Base-by-base conservation (phyloP, 2,888 invertebrate species). In the Chrysomela aeneicollis region DNA sequence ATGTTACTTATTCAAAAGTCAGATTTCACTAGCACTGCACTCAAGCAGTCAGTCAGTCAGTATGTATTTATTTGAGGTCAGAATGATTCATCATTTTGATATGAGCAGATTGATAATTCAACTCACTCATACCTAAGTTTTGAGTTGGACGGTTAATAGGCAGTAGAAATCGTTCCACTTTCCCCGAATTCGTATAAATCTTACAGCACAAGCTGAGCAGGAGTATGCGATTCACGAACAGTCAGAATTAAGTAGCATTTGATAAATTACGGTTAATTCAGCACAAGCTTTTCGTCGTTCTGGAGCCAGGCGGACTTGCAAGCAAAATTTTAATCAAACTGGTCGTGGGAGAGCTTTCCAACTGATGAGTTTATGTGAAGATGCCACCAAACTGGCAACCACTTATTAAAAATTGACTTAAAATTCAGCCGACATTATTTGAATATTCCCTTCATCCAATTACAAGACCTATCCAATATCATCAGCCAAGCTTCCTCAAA, bases 311-410 rank as follows among this genome's bases (percentile, higher is more conserved):
- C 42, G 15, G 35, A 42, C 30, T 19, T 18, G 32, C 46, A 15
- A 55, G 55, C 46, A 51, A 59, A 37, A 55, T 63, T 70, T 70
- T 70, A 70, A 70, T 70, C 69, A 70, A 70, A 70, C 62, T 58
- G 61, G 67, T 68, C 66, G 63, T 63, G 63, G 63, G 66, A 64
- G 61, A 63, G 65, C 62, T 66, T 67, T 67, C 69, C 67, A 70
- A 67, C 68, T 68, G 65, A 70, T 67, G 65, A 63, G 68, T 70
- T 70, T 68, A 68, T 68, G 68, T 67, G 68, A 62, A 55, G 61
- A 61, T 50, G 57, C 61, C 47, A 55, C 64, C 62, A 42, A 54
- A 47, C 53, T 59, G 69, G 63, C 67, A 59, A 65, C 59, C 61
- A 59, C 65, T 67, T 65, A 65, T 63, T 65, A 67, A 69, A 69